Evolutionary conservation across 1,140 invertebrate genomes (phyloP).

Genomic region (Euglossa dilemma): DNA sequence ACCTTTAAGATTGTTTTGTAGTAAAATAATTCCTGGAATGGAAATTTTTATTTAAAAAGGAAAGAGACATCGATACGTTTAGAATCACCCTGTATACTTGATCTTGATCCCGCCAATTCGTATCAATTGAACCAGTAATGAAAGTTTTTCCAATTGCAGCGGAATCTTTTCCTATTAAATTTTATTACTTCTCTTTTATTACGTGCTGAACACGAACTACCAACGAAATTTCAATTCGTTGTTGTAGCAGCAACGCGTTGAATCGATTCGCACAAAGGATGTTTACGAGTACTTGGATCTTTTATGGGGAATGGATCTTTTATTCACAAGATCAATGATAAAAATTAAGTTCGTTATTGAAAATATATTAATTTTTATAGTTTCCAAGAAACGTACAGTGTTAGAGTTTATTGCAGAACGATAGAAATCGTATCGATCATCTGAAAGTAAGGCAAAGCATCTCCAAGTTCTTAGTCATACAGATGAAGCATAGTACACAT

Average conservation of each 20-base stretch:
- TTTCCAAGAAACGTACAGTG: background rate
- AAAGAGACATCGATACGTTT: background rate
- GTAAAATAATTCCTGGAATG: no score
- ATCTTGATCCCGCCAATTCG: background rate
- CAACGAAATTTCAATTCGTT: no score
- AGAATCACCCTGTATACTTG: background rate
- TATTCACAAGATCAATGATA: no score
- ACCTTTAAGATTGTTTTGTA: background rate
- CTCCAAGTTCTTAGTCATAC: background rate
- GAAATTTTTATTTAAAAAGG: background rate
- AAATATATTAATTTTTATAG: no score
- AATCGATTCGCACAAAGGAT: background rate
- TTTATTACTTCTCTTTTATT: background rate
- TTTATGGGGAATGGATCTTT: background rate
- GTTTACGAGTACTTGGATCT: background rate
- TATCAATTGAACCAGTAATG: conserved; percentile 7
- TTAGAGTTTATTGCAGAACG: background rate
- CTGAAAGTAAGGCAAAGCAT: background rate
- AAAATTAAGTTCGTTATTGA: no score
- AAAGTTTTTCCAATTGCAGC: background rate
- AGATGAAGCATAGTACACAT: background rate
- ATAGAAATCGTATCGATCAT: background rate
- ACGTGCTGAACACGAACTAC: background rate
- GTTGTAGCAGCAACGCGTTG: no score
- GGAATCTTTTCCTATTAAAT: background rate